Percentiles rank a stretch among this genome's conserved stretches.
phyloP scores from a whole-genome alignment of 1,140 invertebrate genomes.

The Parasteatoda tepidariorum region DNA sequence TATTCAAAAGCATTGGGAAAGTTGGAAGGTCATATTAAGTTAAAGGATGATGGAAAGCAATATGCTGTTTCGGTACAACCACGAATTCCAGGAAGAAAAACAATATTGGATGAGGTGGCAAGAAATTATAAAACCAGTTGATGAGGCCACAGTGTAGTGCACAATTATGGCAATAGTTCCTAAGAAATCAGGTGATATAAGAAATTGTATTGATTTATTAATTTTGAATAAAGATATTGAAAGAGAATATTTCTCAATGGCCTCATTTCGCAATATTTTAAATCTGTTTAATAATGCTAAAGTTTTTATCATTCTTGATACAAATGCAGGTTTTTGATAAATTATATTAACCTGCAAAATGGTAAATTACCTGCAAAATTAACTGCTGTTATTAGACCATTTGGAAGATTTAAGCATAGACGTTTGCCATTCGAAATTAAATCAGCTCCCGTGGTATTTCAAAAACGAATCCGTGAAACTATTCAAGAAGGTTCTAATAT shows the following conservation, averaged over 20 bases:
- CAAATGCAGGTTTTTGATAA: constrained; percentile 43
- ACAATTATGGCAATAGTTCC: background rate
- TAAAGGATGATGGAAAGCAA: background rate
- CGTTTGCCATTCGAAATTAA: constrained; percentile 45
- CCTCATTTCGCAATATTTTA: background rate
- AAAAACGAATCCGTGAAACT: constrained; percentile 13
- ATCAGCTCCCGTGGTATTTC: constrained; percentile 18
- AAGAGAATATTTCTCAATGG: background rate
- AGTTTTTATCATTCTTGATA: constrained; percentile 44
- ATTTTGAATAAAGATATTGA: background rate
- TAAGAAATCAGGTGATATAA: background rate
- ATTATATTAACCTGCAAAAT: no score
- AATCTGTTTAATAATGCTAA: constrained; percentile 62
- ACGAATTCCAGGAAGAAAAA: background rate
- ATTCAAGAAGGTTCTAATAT: background rate
- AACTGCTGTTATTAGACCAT: constrained; percentile 36
- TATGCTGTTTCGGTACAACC: background rate
- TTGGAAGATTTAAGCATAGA: constrained; percentile 2
- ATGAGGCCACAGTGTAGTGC: background rate
- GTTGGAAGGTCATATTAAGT: background rate
- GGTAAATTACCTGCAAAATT: background rate
- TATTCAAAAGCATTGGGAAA: background rate
- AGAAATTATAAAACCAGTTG: background rate
- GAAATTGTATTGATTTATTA: background rate
- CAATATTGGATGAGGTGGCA: background rate